Base-by-base conservation (phyloP, 2,113 vertebrate genomes). In the Sorex araneus region DNA sequence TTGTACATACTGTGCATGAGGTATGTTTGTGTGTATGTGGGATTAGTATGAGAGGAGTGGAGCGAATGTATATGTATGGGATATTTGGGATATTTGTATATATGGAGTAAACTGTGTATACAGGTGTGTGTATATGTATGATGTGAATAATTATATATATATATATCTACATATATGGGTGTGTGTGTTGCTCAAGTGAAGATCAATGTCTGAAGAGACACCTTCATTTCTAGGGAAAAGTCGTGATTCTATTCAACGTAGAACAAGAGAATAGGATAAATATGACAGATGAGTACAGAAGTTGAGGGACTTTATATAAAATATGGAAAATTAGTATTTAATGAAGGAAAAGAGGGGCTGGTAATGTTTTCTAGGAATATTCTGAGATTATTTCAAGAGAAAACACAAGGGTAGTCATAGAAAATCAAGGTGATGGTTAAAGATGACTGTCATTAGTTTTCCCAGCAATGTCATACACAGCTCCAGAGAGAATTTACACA, bases 261-360 rank as follows among this genome's bases (percentile, higher is more conserved):
- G 23, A 9, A 19, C 6, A 30, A 13, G 9, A 60, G 36, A 28
- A 43, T 3, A n/a, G 16, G 54, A 28, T n/a, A 16, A 87, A 40
- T 6, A 6, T 15, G 70, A 27, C 1, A 32, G 19, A 8, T 45
- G 1, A 1, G 23, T 13, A 47, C 1, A 0, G 28, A 7, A 18
- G 1, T 15, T 34, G 34, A 80, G 75, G 21, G 10, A 7, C 13
- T 30, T n/a, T n/a, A 8, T 69, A 40, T 4, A 15, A 11, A 63
- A 30, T 40, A 18, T 23, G 5, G 8, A 27, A 60, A 82, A 36
- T 32, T 7, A 50, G 71, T 6, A 19, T 0, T 50, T 45, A 45
- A 43, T 8, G 21, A 11, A 75, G 16, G 70, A 2, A 21, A 60
- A 27, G 28, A 73, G 3, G 16, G 30, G 0, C 32, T 75, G 3